A percentile compares a stretch with the other conserved stretches of the same genome.
Conservation (phyloP, 2,113 vertebrate genomes). For the Spea multiplicata region DNA sequence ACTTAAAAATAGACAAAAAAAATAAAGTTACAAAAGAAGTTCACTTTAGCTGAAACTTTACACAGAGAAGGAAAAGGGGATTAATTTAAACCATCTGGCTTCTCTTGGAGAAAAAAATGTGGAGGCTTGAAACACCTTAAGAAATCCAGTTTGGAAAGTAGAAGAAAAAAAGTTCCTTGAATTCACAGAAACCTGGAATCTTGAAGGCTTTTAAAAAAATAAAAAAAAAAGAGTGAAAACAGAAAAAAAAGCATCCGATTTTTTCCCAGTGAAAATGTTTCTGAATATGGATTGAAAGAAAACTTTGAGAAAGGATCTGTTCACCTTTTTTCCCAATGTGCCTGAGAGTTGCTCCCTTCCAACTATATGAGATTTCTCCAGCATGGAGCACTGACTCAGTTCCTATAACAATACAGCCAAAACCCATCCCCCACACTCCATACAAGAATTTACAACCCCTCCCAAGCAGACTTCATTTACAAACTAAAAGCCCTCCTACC, state of each 20-base stretch:
- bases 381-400: slow-evolving; percentile 41
- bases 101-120: slow-evolving; percentile 21
- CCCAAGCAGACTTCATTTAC: slow-evolving; percentile 40
- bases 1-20: neutral
- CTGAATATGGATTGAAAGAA: neutral
- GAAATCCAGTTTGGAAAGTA: slow-evolving; percentile 28
- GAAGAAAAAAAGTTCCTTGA: slow-evolving; percentile 21
- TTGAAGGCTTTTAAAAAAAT: neutral
- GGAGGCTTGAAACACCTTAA: slow-evolving; percentile 25
- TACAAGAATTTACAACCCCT: slow-evolving; percentile 46
- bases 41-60: neutral
- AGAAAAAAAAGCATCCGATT: neutral
- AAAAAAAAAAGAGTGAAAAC: neutral
- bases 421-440: slow-evolving; percentile 40
- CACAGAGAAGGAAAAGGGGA: neutral
- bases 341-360: slow-evolving; percentile 25
- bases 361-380: slow-evolving; percentile 19
- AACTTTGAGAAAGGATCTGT: neutral
- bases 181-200: neutral
- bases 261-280: slow-evolving; percentile 7
- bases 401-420: slow-evolving; percentile 44
- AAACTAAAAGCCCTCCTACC: slow-evolving; percentile 29
- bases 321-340: slow-evolving; percentile 9
- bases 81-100: slow-evolving; percentile 44
- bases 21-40: neutral